A percentile compares a stretch with the other conserved stretches of the same genome.
Evolutionary conservation across 1,140 invertebrate genomes (phyloP).

Genomic region (Theocolax elegans): DNA sequence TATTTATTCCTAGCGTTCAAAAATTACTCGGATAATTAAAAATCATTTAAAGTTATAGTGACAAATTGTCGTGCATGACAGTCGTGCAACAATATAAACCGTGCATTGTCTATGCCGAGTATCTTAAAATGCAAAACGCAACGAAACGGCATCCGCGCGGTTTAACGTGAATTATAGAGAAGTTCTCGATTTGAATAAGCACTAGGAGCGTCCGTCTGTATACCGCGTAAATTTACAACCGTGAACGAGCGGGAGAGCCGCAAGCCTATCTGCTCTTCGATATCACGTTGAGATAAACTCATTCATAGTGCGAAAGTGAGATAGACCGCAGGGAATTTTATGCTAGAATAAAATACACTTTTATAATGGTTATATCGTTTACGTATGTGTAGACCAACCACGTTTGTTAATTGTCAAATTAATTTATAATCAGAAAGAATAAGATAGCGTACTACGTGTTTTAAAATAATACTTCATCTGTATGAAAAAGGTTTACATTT

Average conservation of each 20-base stretch:
- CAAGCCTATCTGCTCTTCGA: background rate
- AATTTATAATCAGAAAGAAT: too few species aligned
- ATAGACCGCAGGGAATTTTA: background rate
- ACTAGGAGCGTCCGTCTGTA: background rate
- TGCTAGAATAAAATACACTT: background rate
- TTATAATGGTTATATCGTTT: slow-evolving; percentile 7
- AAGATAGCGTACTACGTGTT: too few species aligned
- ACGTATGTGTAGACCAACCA: too few species aligned
- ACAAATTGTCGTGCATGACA: too few species aligned
- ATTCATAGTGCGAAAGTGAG: background rate
- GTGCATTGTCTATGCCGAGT: background rate
- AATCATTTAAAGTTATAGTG: too few species aligned
- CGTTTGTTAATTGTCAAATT: too few species aligned
- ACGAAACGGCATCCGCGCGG: background rate
- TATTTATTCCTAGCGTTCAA: too few species aligned
- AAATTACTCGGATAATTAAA: too few species aligned
- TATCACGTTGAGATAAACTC: slow-evolving; percentile 19
- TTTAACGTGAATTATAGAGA: slow-evolving; percentile 11
- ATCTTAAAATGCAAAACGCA: background rate
- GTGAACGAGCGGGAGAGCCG: background rate
- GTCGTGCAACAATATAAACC: too few species aligned
- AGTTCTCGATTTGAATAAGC: slow-evolving; percentile 28
- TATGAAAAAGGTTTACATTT: too few species aligned
- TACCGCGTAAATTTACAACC: slow-evolving; percentile 1
- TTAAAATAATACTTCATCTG: too few species aligned